Conservation (phyloP, 2,797 vertebrate species). For the Clarias laeviceps region DNA sequence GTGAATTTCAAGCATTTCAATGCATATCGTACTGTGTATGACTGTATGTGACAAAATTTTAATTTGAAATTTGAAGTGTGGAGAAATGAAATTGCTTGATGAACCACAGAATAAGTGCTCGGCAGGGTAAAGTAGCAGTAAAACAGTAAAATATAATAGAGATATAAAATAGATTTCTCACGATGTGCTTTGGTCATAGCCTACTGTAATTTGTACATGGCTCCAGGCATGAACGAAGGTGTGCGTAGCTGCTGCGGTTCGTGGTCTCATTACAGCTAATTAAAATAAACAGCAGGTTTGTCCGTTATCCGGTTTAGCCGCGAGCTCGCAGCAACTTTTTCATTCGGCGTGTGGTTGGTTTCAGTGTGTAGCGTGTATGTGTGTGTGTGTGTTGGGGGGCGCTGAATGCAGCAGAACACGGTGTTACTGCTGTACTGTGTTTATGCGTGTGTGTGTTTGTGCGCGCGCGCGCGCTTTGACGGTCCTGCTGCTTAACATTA, state of each 20-base stretch:
- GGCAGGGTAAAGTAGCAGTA: background rate
- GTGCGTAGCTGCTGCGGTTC: background rate
- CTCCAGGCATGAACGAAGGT: background rate
- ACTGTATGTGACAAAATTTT: too few species aligned
- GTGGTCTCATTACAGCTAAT: background rate
- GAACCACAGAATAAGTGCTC: background rate
- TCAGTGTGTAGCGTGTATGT: slow-evolving; percentile 2
- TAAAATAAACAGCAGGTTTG: background rate
- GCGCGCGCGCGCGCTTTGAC: background rate
- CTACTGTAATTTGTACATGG: background rate
- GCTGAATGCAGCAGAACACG: background rate
- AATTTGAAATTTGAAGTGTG: too few species aligned
- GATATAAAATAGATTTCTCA: background rate
- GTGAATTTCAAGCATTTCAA: too few species aligned
- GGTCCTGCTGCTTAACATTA: slow-evolving; percentile 35
- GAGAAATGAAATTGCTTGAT: background rate
- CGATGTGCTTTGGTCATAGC: background rate
- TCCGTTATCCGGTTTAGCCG: background rate
- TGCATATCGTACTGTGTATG: too few species aligned
- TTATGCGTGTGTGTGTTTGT: background rate
- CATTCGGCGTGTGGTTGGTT: background rate
- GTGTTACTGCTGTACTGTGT: background rate
- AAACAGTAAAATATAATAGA: background rate
- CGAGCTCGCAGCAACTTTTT: slow-evolving; percentile 25
- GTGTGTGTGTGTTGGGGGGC: background rate